These are phyloP conservation scores for Chionoecetes opilio DNA, from an alignment of 1,140 invertebrate genomes.

Conservation along the genomic window DNA sequence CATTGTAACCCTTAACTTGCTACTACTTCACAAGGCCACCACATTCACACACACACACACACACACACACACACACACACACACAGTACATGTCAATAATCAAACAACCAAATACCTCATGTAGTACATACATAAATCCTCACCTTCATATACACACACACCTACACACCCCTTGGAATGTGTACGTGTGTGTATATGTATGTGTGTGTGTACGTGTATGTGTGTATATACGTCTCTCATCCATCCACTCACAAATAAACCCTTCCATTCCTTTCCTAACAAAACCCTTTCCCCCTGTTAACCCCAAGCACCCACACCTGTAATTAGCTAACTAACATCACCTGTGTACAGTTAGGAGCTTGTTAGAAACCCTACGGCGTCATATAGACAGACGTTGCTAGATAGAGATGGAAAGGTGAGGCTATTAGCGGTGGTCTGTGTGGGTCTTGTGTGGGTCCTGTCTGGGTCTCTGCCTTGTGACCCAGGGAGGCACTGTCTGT, in stretches of 20 bases:
- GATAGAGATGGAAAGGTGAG: neutral
- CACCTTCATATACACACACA: neutral
- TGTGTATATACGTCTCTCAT: neutral
- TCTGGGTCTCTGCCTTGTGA: neutral
- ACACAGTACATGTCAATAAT: neutral
- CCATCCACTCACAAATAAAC: neutral
- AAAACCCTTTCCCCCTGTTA: neutral
- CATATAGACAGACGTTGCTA: neutral
- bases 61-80: conserved; percentile 10
- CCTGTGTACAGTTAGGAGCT: neutral
- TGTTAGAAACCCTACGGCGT: neutral
- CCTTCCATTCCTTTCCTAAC: neutral
- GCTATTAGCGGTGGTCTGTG: neutral
- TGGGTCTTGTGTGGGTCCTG: neutral
- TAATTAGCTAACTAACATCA: neutral
- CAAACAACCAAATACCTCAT: neutral
- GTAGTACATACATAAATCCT: neutral
- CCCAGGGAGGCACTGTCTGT: neutral
- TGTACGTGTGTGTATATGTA: neutral
- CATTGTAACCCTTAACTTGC: no score
- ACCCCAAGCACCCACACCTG: neutral
- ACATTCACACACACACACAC: neutral
- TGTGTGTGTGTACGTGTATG: conserved; percentile 32
- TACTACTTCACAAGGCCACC: neutral
- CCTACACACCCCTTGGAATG: neutral